These are phyloP conservation scores for Euplagia quadripunctaria DNA, from an alignment of 2,888 invertebrate genomes.

Conservation along the genomic window DNA sequence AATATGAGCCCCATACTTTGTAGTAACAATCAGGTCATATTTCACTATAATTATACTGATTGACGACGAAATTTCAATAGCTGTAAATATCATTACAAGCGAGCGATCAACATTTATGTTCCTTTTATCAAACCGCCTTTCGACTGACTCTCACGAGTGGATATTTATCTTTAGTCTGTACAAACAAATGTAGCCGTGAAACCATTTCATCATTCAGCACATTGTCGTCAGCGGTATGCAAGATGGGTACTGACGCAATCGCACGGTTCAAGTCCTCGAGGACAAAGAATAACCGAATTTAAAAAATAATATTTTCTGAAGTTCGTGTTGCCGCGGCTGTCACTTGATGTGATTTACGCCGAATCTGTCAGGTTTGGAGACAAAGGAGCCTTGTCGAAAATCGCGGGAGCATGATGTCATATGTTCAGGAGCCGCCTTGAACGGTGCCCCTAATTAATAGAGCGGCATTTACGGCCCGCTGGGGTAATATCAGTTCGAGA, in stretches of 20 bases:
- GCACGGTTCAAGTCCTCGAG: slow-evolving; percentile 46
- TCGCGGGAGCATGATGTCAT: slow-evolving; percentile 81
- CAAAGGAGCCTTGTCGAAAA: slow-evolving; percentile 81
- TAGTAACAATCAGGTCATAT: slow-evolving; percentile 51
- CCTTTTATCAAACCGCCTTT: slow-evolving; percentile 64
- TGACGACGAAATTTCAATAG: slow-evolving; percentile 57
- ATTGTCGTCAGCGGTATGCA: slow-evolving; percentile 61
- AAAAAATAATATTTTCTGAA: slow-evolving; percentile 77
- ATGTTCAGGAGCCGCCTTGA: slow-evolving; percentile 48
- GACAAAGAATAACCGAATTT: slow-evolving; percentile 64
- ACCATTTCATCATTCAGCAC: slow-evolving; percentile 79
- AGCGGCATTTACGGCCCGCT: slow-evolving; percentile 72
- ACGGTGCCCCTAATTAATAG: slow-evolving; percentile 76
- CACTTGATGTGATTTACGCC: slow-evolving; percentile 80
- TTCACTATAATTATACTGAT: slow-evolving; percentile 54
- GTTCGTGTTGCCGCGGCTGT: slow-evolving; percentile 76
- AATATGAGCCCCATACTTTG: slow-evolving; percentile 44
- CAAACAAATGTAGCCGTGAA: slow-evolving; percentile 79
- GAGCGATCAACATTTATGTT: slow-evolving; percentile 60
- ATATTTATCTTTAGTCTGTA: slow-evolving; percentile 76
- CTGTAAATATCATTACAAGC: slow-evolving; percentile 58
- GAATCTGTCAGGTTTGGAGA: slow-evolving; percentile 76
- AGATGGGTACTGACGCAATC: slow-evolving; percentile 66
- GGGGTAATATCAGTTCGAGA: slow-evolving; percentile 57
- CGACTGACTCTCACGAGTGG: slow-evolving; percentile 63